Conservation (phyloP, 2,888 invertebrate genomes). For the Agrochola litura region DNA sequence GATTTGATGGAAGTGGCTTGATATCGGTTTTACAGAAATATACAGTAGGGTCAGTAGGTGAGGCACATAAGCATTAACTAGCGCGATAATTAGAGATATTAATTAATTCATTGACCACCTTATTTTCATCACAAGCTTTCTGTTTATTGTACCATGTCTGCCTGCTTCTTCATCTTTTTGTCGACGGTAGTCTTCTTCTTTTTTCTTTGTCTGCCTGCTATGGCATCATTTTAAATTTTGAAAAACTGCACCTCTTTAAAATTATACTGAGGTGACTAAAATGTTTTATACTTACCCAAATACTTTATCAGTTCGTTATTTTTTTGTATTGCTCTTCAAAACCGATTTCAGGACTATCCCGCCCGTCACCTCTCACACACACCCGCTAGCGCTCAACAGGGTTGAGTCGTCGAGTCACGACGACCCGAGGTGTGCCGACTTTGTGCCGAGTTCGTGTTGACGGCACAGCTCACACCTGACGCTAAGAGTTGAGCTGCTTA, state of each 20-base stretch:
- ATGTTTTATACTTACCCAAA: background rate
- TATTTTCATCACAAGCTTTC: background rate
- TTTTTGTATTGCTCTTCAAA: background rate
- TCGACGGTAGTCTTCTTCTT: no score
- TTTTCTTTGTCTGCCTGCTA: no score
- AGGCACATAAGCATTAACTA: background rate
- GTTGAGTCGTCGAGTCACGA: conserved; percentile 69
- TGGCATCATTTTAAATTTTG: background rate
- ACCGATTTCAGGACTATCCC: conserved; percentile 22
- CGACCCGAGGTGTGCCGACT: conserved; percentile 25
- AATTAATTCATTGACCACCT: background rate
- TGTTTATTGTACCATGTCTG: background rate
- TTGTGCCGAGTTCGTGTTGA: conserved; percentile 39
- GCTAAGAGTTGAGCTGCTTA: conserved; percentile 35
- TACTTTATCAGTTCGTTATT: background rate
- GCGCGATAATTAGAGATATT: background rate
- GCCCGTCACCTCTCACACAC: background rate
- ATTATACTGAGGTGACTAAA: background rate
- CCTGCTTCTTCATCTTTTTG: no score
- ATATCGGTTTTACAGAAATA: background rate
- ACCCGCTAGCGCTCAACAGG: conserved; percentile 81
- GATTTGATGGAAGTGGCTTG: background rate
- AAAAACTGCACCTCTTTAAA: background rate
- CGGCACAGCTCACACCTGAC: conserved; percentile 57
- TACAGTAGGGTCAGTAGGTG: no score